Base-by-base conservation (phyloP, 2,797 vertebrate species). In the Hybognathus amarus region DNA sequence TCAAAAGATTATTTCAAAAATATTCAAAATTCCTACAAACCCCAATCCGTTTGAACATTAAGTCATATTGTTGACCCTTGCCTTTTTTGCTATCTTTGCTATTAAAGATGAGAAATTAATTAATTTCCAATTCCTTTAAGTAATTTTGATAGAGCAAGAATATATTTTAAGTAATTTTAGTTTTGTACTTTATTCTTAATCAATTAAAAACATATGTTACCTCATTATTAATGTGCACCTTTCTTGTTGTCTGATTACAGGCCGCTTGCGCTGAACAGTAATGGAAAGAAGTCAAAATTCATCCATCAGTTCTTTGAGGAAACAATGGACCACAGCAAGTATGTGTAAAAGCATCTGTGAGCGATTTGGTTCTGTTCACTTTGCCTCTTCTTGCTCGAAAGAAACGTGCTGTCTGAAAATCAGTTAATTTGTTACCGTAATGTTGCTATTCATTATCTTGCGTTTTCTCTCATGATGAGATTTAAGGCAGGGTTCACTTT, bases 271-370 rank as follows among this genome's bases (percentile, higher is more conserved):
- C 30, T 85, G 17, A 98, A 97, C 90, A 95, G 94, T 87, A 97
- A 95, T 15, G 97, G 96, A 85, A 96, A 97, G 87, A 98, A 98
- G 91, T 90, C 97, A 0, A 98, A 97, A 89, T 95, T 96, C 69
- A 97, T 98, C 88, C 97, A 97, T 45, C 94, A 96, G 81, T 95
- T 99, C 86, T 96, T 95, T 64, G 96, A 98, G 86, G 98, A 99
- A 74, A 87, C 94, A 64, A 82, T 92, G 71, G 95, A 95, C 84
- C 94, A 90, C 88, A 94, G 76, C 73, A 90, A 18, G 93, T 92
- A 84, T 82, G 92, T 86, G 33, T 89, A 45, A 8, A 82, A 18
- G 2, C n/a, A 66, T 45, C 59, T 11, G 52, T 13, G 27, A 20
- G 15, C 59, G 20, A 77, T 52, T 20, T 40, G 6, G 3, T 17